Conservation (phyloP, 2,888 invertebrate species). For the Pachymerium ferrugineum region DNA sequence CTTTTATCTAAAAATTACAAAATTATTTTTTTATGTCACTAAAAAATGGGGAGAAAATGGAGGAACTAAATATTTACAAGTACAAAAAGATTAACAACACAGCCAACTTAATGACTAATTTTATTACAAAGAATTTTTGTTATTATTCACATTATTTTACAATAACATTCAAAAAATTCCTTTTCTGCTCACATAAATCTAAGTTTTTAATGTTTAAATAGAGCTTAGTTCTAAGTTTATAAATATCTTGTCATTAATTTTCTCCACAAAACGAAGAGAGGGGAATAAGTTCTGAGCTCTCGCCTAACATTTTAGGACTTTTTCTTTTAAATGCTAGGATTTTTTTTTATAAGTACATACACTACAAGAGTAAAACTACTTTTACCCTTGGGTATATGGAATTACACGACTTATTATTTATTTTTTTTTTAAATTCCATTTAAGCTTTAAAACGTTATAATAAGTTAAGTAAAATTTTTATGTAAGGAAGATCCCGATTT, state of each 20-base stretch:
- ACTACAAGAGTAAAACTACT: neutral
- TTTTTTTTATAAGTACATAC: no score
- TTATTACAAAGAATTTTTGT: neutral
- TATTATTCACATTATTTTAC: neutral
- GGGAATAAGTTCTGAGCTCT: neutral
- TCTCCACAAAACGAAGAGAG: neutral
- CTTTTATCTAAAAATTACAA: neutral
- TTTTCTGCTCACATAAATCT: neutral
- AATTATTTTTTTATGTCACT: neutral
- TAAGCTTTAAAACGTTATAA: no score
- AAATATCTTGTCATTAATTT: no score
- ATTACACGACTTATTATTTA: neutral
- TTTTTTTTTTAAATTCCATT: no score
- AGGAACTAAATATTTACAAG: neutral
- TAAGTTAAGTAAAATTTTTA: neutral
- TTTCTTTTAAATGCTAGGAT: neutral
- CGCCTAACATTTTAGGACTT: neutral
- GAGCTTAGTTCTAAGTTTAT: no score
- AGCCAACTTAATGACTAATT: neutral
- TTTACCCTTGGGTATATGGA: neutral
- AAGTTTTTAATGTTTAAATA: neutral
- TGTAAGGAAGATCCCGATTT: neutral
- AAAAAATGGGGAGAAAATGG: neutral
- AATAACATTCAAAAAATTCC: neutral
- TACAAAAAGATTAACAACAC: neutral